phyloP scores from a whole-genome alignment of 2,888 invertebrate genomes.

The Diaphora mendica region DNA sequence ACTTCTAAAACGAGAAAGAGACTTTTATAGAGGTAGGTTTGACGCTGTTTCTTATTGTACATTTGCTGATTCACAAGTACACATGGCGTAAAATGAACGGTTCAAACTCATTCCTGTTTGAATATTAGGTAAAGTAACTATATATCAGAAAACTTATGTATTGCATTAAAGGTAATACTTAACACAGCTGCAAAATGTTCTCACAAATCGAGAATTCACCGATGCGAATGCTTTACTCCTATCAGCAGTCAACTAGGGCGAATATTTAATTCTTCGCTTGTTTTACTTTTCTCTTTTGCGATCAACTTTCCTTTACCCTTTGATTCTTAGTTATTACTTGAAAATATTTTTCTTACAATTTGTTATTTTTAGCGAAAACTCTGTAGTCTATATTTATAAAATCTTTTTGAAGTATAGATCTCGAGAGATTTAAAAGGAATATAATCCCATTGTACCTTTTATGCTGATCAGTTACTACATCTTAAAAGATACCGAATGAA shows the following conservation, averaged over 20 bases:
- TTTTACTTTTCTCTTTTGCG: slow-evolving; percentile 44
- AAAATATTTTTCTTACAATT: slow-evolving; percentile 19
- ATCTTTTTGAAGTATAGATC: neutral
- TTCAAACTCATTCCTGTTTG: neutral
- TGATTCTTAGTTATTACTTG: slow-evolving; percentile 34
- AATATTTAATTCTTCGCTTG: slow-evolving; percentile 62
- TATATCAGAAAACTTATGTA: neutral
- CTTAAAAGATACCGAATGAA: slow-evolving; percentile 37
- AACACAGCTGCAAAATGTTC: slow-evolving; percentile 52
- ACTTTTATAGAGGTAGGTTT: neutral
- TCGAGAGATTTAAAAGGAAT: neutral
- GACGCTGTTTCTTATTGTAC: neutral
- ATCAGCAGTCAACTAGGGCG: slow-evolving; percentile 55
- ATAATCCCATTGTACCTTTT: slow-evolving; percentile 16
- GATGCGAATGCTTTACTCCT: slow-evolving; percentile 54
- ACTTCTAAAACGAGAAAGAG: neutral
- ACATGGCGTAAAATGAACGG: neutral
- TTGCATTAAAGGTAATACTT: neutral
- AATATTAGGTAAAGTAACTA: neutral
- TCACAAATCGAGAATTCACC: slow-evolving; percentile 61
- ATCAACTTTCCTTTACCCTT: slow-evolving; percentile 30
- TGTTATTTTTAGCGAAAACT: neutral
- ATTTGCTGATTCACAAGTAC: neutral
- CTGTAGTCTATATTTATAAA: neutral
- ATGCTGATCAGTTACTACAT: slow-evolving; percentile 29